Conservation (phyloP, 2,113 vertebrate genomes). For the Eptesicus fuscus region DNA sequence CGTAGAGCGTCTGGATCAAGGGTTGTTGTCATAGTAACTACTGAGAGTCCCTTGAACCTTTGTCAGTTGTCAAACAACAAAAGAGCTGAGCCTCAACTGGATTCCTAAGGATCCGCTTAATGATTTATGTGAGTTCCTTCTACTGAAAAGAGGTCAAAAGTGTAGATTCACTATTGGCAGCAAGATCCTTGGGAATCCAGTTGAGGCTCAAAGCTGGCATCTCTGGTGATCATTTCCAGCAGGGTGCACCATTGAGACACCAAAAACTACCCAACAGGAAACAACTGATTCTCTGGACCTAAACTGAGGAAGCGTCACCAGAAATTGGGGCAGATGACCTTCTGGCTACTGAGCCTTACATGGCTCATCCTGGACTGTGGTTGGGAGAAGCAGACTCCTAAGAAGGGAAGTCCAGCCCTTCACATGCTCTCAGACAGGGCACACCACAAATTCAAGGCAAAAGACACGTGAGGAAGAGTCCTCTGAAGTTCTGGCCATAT, state of each 20-base stretch:
- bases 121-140: neutral
- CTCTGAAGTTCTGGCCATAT: neutral
- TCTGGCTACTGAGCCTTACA: neutral
- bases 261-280: neutral
- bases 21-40: neutral
- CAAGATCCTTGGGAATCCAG: too few species aligned
- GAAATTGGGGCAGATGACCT: neutral
- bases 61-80: neutral
- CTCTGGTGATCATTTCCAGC: conserved; percentile 14
- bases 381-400: neutral
- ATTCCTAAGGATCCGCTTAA: neutral
- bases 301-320: neutral
- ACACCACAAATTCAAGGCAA: neutral
- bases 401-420: neutral
- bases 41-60: neutral
- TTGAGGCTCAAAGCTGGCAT: fast-evolving
- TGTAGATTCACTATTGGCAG: too few species aligned
- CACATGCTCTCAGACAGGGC: neutral
- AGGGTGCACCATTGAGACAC: conserved; percentile 57
- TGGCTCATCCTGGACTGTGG: neutral
- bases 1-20: neutral
- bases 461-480: fast-evolving
- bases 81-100: neutral
- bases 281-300: neutral
- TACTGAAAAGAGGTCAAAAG: neutral